These are phyloP conservation scores for Nyctalus aviator DNA, from an alignment of 2,797 vertebrate species.

Conservation along the genomic window DNA sequence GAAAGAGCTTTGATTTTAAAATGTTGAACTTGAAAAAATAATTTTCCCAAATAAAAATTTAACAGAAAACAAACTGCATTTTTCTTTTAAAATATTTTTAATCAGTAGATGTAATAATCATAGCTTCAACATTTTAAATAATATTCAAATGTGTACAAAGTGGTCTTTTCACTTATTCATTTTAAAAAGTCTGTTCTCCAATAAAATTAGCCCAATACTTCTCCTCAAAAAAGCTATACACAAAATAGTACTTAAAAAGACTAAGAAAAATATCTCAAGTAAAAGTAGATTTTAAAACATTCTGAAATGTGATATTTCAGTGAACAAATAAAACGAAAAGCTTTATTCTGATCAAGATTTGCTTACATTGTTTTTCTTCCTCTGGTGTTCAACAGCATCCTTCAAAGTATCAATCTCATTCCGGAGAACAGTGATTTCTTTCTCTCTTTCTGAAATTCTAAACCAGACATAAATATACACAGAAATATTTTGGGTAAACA, in stretches of 20 bases:
- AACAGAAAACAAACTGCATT: slow-evolving; percentile 52
- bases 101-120: slow-evolving; percentile 5
- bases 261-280: slow-evolving; percentile 44
- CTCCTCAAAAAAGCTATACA: neutral
- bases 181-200: slow-evolving; percentile 34
- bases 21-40: slow-evolving; percentile 53
- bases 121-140: slow-evolving; percentile 45
- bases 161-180: neutral
- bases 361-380: slow-evolving; percentile 99
- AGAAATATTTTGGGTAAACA: slow-evolving; percentile 55
- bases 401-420: slow-evolving; percentile 91
- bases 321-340: slow-evolving; percentile 36
- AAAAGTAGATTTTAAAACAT: slow-evolving; percentile 12
- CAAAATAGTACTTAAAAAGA: slow-evolving; percentile 26
- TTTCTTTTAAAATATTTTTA: neutral
- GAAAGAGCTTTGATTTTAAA: slow-evolving; percentile 53
- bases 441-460: slow-evolving; percentile 94
- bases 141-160: slow-evolving; percentile 19
- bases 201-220: slow-evolving; percentile 44
- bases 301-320: slow-evolving; percentile 19
- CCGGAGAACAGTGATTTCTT: slow-evolving; percentile 90
- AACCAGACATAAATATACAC: slow-evolving; percentile 66
- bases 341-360: slow-evolving; percentile 59
- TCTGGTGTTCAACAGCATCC: slow-evolving; percentile 94
- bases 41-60: slow-evolving; percentile 50